Evolutionary conservation across 2,113 vertebrate genomes (phyloP), one percentile per base, ranked within the genome.

Genomic region (Lucifuga dentata): DNA sequence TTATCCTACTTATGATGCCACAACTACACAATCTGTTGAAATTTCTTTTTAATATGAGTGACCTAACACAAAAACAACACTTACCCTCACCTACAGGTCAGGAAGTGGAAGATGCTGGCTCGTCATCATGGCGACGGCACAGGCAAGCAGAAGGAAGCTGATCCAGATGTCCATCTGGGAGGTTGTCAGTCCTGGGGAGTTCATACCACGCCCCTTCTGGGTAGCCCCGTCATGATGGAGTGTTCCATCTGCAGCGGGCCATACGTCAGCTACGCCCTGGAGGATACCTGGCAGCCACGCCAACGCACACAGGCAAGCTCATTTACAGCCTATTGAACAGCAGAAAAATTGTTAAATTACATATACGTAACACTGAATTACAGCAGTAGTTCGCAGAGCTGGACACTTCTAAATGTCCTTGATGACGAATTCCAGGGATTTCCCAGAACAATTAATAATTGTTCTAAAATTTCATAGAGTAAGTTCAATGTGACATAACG

Each of bases 241-340:
- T 94, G 93, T 83, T 92, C 90, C 64, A 66, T 93, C 76, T 94
- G 92, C 86, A 93, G 89, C 1, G 92, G 91, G 2, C 92, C 92
- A 24, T 92, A 91, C 76, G 83, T 93, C 81, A 91, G 88, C 86
- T 93, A 93, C 15, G 26, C 81, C 68, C 68, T 87, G 58, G 91
- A 94, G 59, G 93, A 94, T 5, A 86, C 83, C 40, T 94, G 93
- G 93, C 90, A 93, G 75, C 92, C 92, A 49, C 90, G 92, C 1
- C 92, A 93, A 44, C 90, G 93, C 67, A 90, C 93, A 53, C 92
- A 94, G 89, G 93, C 84, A 50, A 48, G 78, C 64, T 52, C 8
- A 24, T 36, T 35, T 19, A 61, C 21, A 32, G 15, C 5, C 46
- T 32, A 49, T 69, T n/a, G n/a, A n/a, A n/a, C n/a, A n/a, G n/a